Percentiles rank a stretch among this genome's conserved stretches.
phyloP scores from a whole-genome alignment of 2,113 vertebrate genomes.

The Saimiri boliviensis region DNA sequence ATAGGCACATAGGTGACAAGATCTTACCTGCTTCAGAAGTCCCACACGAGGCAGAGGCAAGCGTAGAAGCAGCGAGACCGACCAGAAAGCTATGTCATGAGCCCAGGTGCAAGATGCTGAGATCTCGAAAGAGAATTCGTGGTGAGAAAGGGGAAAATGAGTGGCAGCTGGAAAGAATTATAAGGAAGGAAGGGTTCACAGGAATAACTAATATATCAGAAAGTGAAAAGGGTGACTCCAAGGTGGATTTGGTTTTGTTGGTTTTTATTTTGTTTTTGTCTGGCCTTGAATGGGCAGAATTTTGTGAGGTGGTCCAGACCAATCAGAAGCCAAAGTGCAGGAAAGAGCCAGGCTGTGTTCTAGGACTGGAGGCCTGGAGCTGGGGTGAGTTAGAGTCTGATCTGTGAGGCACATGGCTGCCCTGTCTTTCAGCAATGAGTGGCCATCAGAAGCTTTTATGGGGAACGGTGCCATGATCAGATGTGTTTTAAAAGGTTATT shows the following conservation, averaged over 20 bases:
- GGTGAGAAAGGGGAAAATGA: neutral
- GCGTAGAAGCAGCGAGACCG: neutral
- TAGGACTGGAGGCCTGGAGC: neutral
- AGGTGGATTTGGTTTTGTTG: neutral
- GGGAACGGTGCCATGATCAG: neutral
- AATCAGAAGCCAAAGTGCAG: too few relatives aligned
- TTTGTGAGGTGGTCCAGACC: too few relatives aligned
- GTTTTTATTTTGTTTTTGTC: neutral
- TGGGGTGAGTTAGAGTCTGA: neutral
- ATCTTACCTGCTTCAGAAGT: neutral
- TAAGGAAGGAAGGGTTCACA: neutral
- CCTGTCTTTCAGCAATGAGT: neutral
- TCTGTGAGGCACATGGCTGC: accelerated
- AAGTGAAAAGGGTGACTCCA: neutral
- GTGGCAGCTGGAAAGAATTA: neutral
- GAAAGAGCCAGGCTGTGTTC: neutral
- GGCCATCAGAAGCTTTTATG: neutral
- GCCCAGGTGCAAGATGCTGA: neutral
- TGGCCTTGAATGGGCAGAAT: neutral
- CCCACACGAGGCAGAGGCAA: neutral
- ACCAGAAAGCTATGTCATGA: neutral
- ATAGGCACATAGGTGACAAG: neutral
- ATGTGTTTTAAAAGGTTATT: neutral
- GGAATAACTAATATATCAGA: neutral
- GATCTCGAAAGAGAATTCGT: neutral